Conservation (phyloP, 1,140 invertebrate genomes). For the Melitaea cinxia region DNA sequence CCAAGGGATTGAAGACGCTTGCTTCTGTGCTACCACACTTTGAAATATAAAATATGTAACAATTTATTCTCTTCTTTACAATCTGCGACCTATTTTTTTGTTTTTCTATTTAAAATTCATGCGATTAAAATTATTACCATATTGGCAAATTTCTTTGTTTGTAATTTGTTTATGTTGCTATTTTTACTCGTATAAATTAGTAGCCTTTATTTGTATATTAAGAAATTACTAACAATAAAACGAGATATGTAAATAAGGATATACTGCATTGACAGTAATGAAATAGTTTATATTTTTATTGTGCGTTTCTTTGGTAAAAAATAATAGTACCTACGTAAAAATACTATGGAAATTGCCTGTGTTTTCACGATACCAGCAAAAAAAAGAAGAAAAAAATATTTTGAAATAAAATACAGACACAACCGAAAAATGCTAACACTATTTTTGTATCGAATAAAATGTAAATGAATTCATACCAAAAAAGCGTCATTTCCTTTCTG, state of each 20-base stretch:
- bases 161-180: background rate
- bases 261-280: too few relatives aligned
- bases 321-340: background rate
- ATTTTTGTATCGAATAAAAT: conserved; percentile 16
- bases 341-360: background rate
- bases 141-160: background rate
- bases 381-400: background rate
- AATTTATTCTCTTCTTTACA: conserved; percentile 51
- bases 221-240: too few relatives aligned
- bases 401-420: conserved; percentile 2
- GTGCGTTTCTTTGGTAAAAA: too few relatives aligned
- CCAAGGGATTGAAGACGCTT: conserved; percentile 70
- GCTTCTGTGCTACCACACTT: conserved; percentile 59
- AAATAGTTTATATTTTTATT: too few relatives aligned
- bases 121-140: background rate
- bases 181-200: too few relatives aligned
- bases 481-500: conserved; percentile 18
- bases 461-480: conserved; percentile 15
- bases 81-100: conserved; percentile 51
- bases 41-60: conserved; percentile 65
- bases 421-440: conserved; percentile 2
- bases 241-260: too few relatives aligned
- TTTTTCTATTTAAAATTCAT: conserved; percentile 4
- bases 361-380: background rate
- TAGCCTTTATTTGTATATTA: too few relatives aligned